A percentile compares a stretch with the other conserved stretches of the same genome.
These are phyloP conservation scores for Thyatira batis DNA, from an alignment of 2,888 invertebrate species.

Conservation along the genomic window DNA sequence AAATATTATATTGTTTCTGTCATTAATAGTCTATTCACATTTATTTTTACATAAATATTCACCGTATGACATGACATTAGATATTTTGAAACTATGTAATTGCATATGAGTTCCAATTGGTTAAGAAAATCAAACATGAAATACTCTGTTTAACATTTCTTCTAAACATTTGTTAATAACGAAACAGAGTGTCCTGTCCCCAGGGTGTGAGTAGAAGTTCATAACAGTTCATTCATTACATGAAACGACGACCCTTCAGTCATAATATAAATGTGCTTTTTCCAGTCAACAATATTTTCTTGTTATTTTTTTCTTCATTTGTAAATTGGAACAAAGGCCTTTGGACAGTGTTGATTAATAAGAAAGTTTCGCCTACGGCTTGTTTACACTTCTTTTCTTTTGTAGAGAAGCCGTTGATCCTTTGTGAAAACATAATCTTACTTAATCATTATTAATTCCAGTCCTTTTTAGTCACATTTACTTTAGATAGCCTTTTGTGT, in stretches of 20 bases:
- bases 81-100: too few species aligned
- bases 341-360: not conserved
- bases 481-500: too few species aligned
- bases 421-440: not conserved
- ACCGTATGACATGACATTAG: too few species aligned
- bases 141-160: too few species aligned
- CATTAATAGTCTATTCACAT: too few species aligned
- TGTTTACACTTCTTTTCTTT: not conserved
- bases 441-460: not conserved
- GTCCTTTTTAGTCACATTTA: not conserved
- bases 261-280: not conserved
- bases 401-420: not conserved
- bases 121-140: too few species aligned
- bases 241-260: not conserved
- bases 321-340: not conserved
- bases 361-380: not conserved
- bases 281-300: not conserved
- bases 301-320: not conserved
- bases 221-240: not conserved
- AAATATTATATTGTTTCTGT: too few species aligned
- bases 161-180: not conserved
- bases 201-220: not conserved
- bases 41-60: too few species aligned
- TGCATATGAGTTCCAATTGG: too few species aligned
- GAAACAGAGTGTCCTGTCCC: not conserved